Base-by-base conservation (phyloP, 1,140 invertebrate species). In the Caenorhabditis remanei region DNA sequence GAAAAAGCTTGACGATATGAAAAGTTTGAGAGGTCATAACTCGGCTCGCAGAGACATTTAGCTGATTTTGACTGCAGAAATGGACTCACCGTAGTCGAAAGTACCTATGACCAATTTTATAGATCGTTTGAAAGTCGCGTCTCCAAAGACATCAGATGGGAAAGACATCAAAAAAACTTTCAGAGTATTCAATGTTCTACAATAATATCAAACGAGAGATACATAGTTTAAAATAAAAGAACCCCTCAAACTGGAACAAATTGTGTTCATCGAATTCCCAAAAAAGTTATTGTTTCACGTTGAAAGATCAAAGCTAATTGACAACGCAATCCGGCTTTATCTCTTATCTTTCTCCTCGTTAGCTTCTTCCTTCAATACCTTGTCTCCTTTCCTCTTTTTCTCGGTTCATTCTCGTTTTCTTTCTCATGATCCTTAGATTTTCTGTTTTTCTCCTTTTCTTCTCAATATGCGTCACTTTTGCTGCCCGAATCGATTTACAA, bases 401-500 rank as follows among this genome's bases (percentile, higher is more conserved):
- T 9, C 9, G 67, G 43, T 75, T 75, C 67, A 75, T 43, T 75
- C 67, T 75, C 67, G 67, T 75, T 75, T 75, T 75, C 41, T 48
- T 75, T 75, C 43, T 75, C 67, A 75, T 75, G 67, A 75, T 75
- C 41, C 41, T 48, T 2, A 43, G 43, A n/a, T n/a, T 46, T 75
- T 48, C 40, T 19, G 19, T 75, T 43, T 43, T 75, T 19, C 41
- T 75, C 43, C 67, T 75, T 75, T 48, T 46, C 43, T 43, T 75
- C 9, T 46, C 67, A 8, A 75, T 41, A 75, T 43, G 43, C 9
- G 19, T 75, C 9, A 75, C 46, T 46, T 21, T 75, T 46, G 41
- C 67, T 75, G 43, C 41, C 46, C 67, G 67, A 40, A 75, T 75
- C 19, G 67, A 75, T 75, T 48, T 75, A 75, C 67, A 75, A 75